phyloP scores from a whole-genome alignment of 2,113 vertebrate species.

The Campylomormyrus tamandua region DNA sequence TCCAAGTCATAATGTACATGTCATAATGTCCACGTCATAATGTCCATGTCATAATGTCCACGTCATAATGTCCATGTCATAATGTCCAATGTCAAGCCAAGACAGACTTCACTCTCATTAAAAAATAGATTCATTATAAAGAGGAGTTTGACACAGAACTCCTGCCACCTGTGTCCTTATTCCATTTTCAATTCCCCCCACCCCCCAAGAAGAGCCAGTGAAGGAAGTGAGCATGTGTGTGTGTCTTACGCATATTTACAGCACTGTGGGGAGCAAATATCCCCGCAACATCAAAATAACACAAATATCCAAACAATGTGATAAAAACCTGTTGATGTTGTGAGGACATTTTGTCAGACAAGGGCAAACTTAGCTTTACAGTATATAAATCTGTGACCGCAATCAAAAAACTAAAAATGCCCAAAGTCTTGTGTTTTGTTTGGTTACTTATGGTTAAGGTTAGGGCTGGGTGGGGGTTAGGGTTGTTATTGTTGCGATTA shows the following conservation, averaged over 20 bases:
- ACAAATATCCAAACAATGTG: not conserved
- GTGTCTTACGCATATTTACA: not conserved
- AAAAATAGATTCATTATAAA: not conserved
- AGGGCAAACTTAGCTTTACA: not conserved
- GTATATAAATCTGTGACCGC: not conserved
- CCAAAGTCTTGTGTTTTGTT: not conserved
- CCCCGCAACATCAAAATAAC: too few relatives aligned
- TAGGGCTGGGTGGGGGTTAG: not conserved
- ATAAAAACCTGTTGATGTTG: not conserved
- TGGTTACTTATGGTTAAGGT: not conserved
- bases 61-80: too few relatives aligned
- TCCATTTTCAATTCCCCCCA: not conserved
- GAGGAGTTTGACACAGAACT: not conserved
- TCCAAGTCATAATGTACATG: not conserved
- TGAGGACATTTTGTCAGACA: not conserved
- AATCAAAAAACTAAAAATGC: not conserved
- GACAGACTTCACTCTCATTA: not conserved
- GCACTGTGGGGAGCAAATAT: not conserved
- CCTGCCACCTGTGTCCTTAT: not conserved
- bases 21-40: not conserved
- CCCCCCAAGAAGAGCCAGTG: not conserved
- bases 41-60: too few relatives aligned
- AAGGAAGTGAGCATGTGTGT: not conserved
- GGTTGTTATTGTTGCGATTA: not conserved
- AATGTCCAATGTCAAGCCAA: not conserved